Evolutionary conservation across 2,797 vertebrate genomes (phyloP).

Genomic region (Myiotriccus ornatus): DNA sequence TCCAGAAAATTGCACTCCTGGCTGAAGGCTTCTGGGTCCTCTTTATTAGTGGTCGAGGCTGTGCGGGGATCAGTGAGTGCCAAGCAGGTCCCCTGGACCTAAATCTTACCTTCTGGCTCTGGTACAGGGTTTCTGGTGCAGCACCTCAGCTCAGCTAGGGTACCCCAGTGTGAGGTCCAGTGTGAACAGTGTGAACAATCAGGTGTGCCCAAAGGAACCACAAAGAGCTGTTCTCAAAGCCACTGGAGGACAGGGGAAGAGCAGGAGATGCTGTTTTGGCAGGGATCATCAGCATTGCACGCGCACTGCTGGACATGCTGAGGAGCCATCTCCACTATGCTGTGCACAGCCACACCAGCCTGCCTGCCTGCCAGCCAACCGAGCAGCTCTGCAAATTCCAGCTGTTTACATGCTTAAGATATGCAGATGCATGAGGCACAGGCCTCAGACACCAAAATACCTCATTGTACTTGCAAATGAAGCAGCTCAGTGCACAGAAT

Average conservation of each 20-base stretch:
- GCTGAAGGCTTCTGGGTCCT: background rate
- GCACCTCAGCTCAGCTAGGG: background rate
- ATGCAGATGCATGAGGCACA: background rate
- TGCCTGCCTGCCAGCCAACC: background rate
- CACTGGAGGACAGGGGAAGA: background rate
- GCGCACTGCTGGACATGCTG: rapidly evolving
- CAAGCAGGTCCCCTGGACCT: background rate
- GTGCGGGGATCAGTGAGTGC: background rate
- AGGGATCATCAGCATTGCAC: background rate
- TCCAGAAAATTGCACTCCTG: background rate
- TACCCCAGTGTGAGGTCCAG: rapidly evolving
- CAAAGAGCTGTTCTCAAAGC: background rate
- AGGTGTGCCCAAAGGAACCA: background rate
- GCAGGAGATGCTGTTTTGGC: background rate
- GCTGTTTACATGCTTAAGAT: background rate
- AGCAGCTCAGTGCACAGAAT: background rate
- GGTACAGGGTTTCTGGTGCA: background rate
- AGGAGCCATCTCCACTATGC: rapidly evolving
- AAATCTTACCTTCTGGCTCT: background rate
- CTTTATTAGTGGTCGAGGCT: background rate
- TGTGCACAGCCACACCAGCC: background rate
- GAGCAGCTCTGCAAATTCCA: background rate
- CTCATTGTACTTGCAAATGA: conserved; percentile 42
- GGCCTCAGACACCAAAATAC: background rate
- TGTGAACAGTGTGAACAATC: background rate